Conservation (phyloP, 2,888 invertebrate genomes). For the Bedellia somnulentella region DNA sequence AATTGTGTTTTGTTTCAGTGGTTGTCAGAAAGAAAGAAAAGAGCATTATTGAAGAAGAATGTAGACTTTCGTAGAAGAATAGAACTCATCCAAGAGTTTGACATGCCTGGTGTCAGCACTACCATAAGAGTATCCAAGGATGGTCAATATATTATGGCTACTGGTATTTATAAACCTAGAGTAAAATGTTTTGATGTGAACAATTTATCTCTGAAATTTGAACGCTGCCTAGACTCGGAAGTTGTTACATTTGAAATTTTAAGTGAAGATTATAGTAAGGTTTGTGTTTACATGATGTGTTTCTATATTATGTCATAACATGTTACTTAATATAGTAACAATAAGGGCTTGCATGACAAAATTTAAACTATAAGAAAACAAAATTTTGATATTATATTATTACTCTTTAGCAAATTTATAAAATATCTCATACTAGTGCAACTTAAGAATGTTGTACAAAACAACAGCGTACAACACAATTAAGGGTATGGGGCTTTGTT, state of each 20-base stretch:
- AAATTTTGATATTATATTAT: too few species aligned
- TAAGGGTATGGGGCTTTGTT: too few species aligned
- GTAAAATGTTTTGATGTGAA: slow-evolving; percentile 95
- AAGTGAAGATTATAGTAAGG: slow-evolving; percentile 96
- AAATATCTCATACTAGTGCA: too few species aligned
- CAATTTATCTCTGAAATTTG: slow-evolving; percentile 95
- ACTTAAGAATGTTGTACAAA: too few species aligned
- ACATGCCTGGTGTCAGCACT: slow-evolving; percentile 95
- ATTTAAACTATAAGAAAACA: too few species aligned
- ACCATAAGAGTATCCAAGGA: slow-evolving; percentile 84
- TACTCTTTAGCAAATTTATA: too few species aligned
- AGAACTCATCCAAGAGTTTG: slow-evolving; percentile 97
- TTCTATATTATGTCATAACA: too few species aligned
- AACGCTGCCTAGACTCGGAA: slow-evolving; percentile 96
- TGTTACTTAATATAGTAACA: too few species aligned
- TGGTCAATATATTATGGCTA: slow-evolving; percentile 87
- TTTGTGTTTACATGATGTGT: too few species aligned
- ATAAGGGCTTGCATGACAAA: too few species aligned
- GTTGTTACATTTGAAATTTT: slow-evolving; percentile 90
- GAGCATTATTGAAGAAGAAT: slow-evolving; percentile 83
- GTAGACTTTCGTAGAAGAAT: slow-evolving; percentile 87
- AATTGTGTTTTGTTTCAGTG: slow-evolving; percentile 63
- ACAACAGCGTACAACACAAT: too few species aligned
- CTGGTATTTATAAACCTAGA: slow-evolving; percentile 95
- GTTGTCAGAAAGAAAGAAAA: slow-evolving; percentile 82